Conservation (phyloP, 2,888 invertebrate genomes). For the Carterocephalus palaemon region DNA sequence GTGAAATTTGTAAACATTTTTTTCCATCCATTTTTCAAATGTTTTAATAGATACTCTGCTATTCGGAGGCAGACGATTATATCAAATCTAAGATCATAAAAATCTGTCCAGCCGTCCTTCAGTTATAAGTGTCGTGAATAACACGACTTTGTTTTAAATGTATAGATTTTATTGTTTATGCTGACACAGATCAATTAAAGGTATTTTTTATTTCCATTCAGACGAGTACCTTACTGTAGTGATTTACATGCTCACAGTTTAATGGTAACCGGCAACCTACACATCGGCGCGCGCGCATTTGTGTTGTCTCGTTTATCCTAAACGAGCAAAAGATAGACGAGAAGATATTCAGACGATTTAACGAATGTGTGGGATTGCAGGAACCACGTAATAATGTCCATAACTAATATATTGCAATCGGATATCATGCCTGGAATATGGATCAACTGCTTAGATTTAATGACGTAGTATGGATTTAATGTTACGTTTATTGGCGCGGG, state of each 20-base stretch:
- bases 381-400: constrained; percentile 9
- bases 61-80: no score
- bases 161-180: no score
- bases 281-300: constrained; percentile 21
- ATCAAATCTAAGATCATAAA: no score
- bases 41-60: no score
- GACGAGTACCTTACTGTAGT: neutral
- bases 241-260: constrained; percentile 18
- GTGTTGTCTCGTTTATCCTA: constrained; percentile 23
- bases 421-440: neutral
- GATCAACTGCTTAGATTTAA: no score
- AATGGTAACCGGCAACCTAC: constrained; percentile 18
- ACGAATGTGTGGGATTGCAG: constrained; percentile 19
- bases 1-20: no score
- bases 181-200: neutral
- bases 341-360: constrained; percentile 14
- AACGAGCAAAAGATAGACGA: constrained; percentile 20
- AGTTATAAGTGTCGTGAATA: no score
- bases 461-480: no score
- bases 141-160: no score
- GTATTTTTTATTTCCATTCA: neutral
- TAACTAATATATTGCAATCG: constrained; percentile 2
- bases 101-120: no score
- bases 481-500: no score
- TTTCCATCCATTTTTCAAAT: no score